Percentiles rank a stretch among this genome's conserved stretches.
phyloP scores from a whole-genome alignment of 2,888 invertebrate genomes.

The Nowickia ferox region DNA sequence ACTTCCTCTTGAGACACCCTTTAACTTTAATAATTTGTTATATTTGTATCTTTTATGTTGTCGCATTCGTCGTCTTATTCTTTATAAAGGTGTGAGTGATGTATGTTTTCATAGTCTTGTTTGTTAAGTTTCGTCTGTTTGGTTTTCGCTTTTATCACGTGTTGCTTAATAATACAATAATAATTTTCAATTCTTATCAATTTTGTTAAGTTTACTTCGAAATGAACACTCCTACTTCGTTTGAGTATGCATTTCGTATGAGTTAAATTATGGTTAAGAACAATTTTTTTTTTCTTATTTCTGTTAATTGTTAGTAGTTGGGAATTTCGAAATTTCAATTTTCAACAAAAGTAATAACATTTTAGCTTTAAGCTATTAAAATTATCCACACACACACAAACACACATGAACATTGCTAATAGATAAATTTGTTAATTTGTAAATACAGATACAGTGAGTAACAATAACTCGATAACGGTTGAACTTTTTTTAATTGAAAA shows the following conservation, averaged over 20 bases:
- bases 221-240: slow-evolving; percentile 67
- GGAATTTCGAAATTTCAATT: slow-evolving; percentile 11
- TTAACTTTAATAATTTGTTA: slow-evolving; percentile 26
- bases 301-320: slow-evolving; percentile 40
- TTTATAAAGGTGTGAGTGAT: slow-evolving; percentile 56
- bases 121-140: slow-evolving; percentile 2
- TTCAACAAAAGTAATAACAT: slow-evolving; percentile 18
- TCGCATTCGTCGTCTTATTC: background rate
- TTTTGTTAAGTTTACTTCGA: slow-evolving; percentile 23
- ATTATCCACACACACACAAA: background rate
- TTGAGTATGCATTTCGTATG: slow-evolving; percentile 54
- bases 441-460: background rate
- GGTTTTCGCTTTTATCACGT: slow-evolving; percentile 52
- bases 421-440: slow-evolving; percentile 2
- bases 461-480: background rate
- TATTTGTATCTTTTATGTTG: slow-evolving; percentile 9
- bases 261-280: slow-evolving; percentile 43
- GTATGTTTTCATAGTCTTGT: background rate
- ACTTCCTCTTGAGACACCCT: too few species aligned
- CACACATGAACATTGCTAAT: background rate
- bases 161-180: slow-evolving; percentile 61
- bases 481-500: background rate
- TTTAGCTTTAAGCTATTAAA: slow-evolving; percentile 3
- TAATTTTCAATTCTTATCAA: slow-evolving; percentile 60
- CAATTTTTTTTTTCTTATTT: background rate